phyloP scores from a whole-genome alignment of 2,797 vertebrate genomes.

The Meriones psammophilus region DNA sequence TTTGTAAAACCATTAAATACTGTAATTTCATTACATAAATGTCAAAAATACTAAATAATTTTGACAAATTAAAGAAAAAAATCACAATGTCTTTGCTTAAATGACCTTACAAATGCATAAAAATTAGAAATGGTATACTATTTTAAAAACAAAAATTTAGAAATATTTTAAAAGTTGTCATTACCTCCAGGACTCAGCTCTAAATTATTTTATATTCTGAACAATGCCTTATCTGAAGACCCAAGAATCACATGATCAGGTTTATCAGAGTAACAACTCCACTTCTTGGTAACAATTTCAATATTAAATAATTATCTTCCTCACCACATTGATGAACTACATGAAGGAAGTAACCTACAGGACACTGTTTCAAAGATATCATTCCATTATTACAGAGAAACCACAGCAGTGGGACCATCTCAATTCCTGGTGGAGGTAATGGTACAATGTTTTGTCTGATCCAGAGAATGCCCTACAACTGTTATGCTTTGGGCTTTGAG shows the following conservation, averaged over 20 bases:
- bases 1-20: neutral
- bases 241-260: neutral
- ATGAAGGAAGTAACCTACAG: neutral
- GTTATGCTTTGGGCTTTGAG: neutral
- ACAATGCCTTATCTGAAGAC: too few species aligned
- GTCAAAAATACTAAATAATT: neutral
- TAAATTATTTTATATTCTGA: neutral
- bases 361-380: neutral
- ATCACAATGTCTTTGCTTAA: neutral
- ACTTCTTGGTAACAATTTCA: neutral
- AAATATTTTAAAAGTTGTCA: neutral
- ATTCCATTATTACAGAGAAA: neutral
- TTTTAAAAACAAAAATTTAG: neutral
- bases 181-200: rapidly evolving
- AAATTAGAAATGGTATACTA: neutral
- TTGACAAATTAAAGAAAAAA: neutral
- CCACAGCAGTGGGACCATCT: neutral
- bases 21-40: neutral
- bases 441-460: neutral
- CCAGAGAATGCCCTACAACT: neutral
- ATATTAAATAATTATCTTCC: neutral
- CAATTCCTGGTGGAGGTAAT: neutral
- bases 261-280: neutral
- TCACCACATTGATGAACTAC: neutral
- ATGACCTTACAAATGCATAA: neutral